Percentiles rank a stretch among this genome's conserved stretches.
phyloP scores from a whole-genome alignment of 1,140 invertebrate genomes.

The Oryzaephilus surinamensis region DNA sequence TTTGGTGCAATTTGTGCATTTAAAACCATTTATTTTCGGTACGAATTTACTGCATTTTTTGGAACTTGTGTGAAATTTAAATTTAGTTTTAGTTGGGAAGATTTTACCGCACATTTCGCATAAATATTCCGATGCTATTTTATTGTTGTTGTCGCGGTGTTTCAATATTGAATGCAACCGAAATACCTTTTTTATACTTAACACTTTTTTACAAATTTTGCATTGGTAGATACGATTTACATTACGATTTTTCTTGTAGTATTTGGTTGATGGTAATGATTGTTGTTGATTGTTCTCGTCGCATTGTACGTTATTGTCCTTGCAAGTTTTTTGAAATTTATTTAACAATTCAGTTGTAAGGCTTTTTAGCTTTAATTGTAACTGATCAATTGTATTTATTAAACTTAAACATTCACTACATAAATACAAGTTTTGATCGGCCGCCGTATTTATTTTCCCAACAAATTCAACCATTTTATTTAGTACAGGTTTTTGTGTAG shows the following conservation, averaged over 20 bases:
- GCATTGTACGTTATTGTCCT: neutral
- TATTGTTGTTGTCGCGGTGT: constrained; percentile 13
- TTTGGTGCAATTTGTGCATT: constrained; percentile 17
- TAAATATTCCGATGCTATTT: constrained; percentile 12
- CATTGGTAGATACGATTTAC: neutral
- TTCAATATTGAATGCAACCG: constrained; percentile 5
- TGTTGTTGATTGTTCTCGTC: constrained; percentile 6
- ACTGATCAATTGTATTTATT: constrained; percentile 12
- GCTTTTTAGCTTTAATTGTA: constrained; percentile 15
- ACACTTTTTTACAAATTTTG: neutral
- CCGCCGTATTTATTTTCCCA: constrained; percentile 16
- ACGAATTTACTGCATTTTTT: constrained; percentile 9
- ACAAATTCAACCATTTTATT: constrained; percentile 25
- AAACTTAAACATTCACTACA: constrained; percentile 19
- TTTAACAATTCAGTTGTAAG: constrained; percentile 12
- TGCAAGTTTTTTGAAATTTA: constrained; percentile 11
- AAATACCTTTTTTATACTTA: constrained; percentile 13
- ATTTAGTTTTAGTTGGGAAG: constrained; percentile 17
- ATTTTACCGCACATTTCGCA: constrained; percentile 17
- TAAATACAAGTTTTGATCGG: constrained; percentile 22
- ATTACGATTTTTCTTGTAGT: no score
- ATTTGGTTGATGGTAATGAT: constrained; percentile 3
- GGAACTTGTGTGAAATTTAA: constrained; percentile 9
- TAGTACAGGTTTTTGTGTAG: constrained; percentile 26
- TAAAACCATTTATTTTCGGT: constrained; percentile 8